Conservation (phyloP, 2,797 vertebrate species). For the Zenarchopterus dispar region DNA sequence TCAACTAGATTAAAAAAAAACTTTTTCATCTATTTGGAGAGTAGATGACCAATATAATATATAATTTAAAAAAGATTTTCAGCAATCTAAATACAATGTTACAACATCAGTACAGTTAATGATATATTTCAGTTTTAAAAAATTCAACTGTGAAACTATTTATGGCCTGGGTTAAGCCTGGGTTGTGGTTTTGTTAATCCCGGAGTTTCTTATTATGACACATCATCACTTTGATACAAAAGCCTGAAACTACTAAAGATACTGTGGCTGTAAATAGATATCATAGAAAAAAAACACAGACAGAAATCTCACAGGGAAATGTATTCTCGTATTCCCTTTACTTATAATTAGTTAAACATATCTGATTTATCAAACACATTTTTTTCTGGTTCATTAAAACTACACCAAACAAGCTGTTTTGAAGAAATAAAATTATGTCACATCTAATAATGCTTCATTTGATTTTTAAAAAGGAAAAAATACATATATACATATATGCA, state of each 20-base stretch:
- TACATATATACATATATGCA: not conserved
- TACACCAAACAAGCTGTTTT: no score
- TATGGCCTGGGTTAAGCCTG: slow-evolving; percentile 4
- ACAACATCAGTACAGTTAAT: slow-evolving; percentile 1
- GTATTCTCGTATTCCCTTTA: not conserved
- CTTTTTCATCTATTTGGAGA: no score
- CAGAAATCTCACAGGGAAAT: not conserved
- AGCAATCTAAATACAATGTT: not conserved
- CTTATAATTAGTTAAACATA: no score
- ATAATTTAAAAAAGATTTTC: not conserved
- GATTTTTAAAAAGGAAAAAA: not conserved
- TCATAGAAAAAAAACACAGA: not conserved
- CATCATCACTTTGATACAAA: not conserved
- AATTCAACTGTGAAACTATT: slow-evolving; percentile 3
- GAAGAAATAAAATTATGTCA: not conserved
- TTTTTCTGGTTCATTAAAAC: no score
- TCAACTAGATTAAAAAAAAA: slow-evolving; percentile 20
- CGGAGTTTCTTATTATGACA: not conserved
- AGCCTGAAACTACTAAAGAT: not conserved
- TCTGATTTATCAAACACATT: no score
- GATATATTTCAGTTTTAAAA: not conserved
- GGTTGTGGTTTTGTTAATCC: not conserved
- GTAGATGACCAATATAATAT: slow-evolving; percentile 3
- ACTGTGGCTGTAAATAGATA: not conserved
- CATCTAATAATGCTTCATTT: not conserved